These are phyloP conservation scores for Enteromius thamalakanensis DNA, from an alignment of 2,797 vertebrate genomes.

Conservation along the genomic window DNA sequence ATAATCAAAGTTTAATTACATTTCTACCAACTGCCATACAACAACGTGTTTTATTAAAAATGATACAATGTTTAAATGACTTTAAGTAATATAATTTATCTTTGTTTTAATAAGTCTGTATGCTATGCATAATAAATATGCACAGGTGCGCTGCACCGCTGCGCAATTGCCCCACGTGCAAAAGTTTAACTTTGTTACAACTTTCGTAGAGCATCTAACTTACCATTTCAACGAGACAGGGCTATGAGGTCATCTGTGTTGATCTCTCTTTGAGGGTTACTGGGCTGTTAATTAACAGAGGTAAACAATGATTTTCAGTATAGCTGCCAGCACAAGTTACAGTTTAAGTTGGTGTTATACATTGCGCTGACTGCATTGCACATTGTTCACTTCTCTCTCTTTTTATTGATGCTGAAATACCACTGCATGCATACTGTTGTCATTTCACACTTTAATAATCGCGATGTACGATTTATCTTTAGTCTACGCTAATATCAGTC, in stretches of 20 bases:
- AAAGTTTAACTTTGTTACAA: constrained; percentile 23
- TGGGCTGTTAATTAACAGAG: constrained; percentile 72
- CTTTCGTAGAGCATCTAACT: constrained; percentile 37
- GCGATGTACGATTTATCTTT: background rate
- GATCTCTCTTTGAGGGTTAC: constrained; percentile 80
- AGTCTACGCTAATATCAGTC: background rate
- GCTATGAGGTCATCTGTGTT: constrained; percentile 82
- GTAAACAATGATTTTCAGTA: constrained; percentile 21
- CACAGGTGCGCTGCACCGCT: background rate
- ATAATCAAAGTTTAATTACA: background rate
- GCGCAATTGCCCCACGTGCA: background rate
- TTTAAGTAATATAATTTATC: background rate
- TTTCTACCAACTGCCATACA: background rate
- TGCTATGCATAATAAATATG: background rate
- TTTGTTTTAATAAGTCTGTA: background rate
- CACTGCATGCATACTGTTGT: background rate
- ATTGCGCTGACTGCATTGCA: background rate
- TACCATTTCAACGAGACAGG: constrained; percentile 80
- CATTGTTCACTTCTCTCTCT: background rate
- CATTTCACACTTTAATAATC: background rate
- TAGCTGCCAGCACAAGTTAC: background rate
- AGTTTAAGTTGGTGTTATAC: background rate
- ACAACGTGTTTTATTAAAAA: background rate
- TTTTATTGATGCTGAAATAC: background rate
- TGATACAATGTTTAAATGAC: background rate